Percentiles rank a stretch among this genome's conserved stretches.
These are phyloP conservation scores for Ara ararauna DNA, from an alignment of 2,797 vertebrate species.

Conservation along the genomic window DNA sequence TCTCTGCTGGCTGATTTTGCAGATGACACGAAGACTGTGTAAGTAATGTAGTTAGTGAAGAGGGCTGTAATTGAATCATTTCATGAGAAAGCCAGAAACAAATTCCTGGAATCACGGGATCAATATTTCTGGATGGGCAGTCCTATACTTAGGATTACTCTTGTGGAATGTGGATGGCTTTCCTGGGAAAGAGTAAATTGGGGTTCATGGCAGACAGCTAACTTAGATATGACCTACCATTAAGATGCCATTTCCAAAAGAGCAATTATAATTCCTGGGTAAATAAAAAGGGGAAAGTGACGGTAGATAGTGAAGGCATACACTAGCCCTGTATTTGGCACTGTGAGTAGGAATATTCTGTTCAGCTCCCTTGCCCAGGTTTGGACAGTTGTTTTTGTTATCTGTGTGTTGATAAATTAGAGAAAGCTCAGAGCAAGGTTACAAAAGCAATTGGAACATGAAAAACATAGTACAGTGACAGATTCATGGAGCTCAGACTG, in stretches of 20 bases:
- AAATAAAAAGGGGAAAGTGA: background rate
- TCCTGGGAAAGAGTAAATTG: background rate
- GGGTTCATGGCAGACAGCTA: background rate
- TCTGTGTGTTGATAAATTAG: background rate
- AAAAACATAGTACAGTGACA: background rate
- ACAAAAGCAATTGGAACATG: background rate
- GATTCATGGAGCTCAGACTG: background rate
- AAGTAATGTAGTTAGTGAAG: background rate
- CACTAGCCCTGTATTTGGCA: background rate
- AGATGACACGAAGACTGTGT: background rate
- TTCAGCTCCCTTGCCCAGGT: background rate
- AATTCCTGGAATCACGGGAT: background rate
- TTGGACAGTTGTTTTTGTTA: background rate
- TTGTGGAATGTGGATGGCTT: background rate
- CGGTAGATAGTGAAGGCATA: background rate
- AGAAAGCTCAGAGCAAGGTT: background rate
- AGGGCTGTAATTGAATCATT: background rate
- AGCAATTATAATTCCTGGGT: background rate
- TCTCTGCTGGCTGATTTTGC: background rate
- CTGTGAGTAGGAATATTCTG: background rate
- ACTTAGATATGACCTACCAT: background rate
- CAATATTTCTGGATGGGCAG: background rate
- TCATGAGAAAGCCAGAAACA: background rate
- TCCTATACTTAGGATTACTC: background rate
- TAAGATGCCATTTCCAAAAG: background rate